Conservation (phyloP, 2,888 invertebrate species). For the Prosapia bicincta region DNA sequence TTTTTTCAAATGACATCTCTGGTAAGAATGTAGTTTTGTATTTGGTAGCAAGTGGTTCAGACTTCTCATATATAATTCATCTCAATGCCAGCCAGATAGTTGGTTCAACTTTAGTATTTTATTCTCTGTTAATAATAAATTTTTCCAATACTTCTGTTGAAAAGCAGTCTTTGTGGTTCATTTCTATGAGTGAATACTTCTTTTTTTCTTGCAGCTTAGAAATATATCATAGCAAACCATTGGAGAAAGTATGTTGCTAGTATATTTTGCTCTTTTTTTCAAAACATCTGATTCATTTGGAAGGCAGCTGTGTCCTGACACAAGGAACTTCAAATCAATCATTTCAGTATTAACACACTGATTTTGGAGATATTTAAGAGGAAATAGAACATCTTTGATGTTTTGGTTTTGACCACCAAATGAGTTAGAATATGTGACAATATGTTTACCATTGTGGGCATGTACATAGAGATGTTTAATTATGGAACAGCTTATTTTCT, state of each 20-base stretch:
- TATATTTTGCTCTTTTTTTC: conserved; percentile 21
- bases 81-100: conserved; percentile 10
- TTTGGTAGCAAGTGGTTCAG: not conserved
- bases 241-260: conserved; percentile 13
- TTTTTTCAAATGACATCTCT: no score
- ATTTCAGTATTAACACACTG: not conserved
- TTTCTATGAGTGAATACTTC: not conserved
- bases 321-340: not conserved
- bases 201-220: conserved; percentile 12
- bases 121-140: not conserved
- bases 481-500: not conserved
- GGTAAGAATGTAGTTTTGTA: no score
- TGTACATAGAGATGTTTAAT: not conserved
- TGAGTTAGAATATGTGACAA: conserved; percentile 16
- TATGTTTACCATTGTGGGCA: conserved; percentile 22
- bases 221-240: conserved; percentile 18
- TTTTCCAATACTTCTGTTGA: conserved; percentile 11
- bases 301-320: conserved; percentile 3
- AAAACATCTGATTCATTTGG: conserved; percentile 24
- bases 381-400: conserved; percentile 10
- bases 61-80: not conserved
- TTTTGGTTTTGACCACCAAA: conserved; percentile 17
- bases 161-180: conserved; percentile 5
- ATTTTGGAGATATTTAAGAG: conserved; percentile 17
- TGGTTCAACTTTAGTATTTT: not conserved